Conservation (phyloP, 2,888 invertebrate species). For the Mesorhabditis spiculigera region DNA sequence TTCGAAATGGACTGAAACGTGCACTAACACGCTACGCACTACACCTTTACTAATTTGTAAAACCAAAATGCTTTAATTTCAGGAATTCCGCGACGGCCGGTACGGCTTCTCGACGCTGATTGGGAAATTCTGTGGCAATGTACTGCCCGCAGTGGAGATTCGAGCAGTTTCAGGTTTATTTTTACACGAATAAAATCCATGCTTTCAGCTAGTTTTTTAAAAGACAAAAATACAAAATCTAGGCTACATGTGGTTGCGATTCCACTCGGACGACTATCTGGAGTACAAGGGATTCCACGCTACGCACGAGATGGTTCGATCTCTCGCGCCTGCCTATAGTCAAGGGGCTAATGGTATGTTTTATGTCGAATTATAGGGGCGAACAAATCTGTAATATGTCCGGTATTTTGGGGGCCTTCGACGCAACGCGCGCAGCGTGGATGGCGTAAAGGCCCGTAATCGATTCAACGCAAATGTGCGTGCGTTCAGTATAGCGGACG, state of each 20-base stretch:
- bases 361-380: constrained; percentile 12
- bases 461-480: too few relatives aligned
- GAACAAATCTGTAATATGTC: constrained; percentile 16
- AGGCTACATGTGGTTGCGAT: constrained; percentile 61
- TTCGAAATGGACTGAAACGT: too few relatives aligned
- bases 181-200: not conserved
- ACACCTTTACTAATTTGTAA: too few relatives aligned
- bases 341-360: not conserved
- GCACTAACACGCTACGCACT: too few relatives aligned
- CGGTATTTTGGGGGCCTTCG: too few relatives aligned
- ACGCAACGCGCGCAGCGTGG: too few relatives aligned
- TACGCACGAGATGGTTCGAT: constrained; percentile 51
- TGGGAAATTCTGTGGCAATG: constrained; percentile 51
- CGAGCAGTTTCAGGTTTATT: constrained; percentile 36
- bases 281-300: constrained; percentile 61
- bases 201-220: not conserved
- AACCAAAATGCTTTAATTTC: constrained; percentile 16
- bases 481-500: too few relatives aligned
- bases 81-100: constrained; percentile 63
- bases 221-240: not conserved
- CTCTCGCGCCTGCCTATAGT: not conserved
- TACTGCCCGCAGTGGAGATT: constrained; percentile 38
- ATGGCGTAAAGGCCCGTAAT: too few relatives aligned
- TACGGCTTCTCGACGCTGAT: constrained; percentile 60
- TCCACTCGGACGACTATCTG: constrained; percentile 60